phyloP scores from a whole-genome alignment of 1,140 invertebrate species.

The Zaprionus africanus region DNA sequence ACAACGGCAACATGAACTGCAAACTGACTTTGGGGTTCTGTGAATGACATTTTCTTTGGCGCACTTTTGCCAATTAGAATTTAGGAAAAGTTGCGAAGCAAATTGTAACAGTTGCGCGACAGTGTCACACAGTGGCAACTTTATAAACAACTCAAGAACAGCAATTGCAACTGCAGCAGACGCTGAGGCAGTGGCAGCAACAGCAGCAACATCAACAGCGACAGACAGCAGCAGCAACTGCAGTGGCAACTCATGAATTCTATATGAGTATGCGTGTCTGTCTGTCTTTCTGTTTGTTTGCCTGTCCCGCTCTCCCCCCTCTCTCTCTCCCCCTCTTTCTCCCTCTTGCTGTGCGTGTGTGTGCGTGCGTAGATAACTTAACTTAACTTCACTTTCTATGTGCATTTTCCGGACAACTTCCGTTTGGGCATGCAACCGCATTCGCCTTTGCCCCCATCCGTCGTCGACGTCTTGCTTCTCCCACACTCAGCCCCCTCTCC shows the following conservation, averaged over 20 bases:
- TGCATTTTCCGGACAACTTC: conserved; percentile 55
- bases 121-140: conserved; percentile 49
- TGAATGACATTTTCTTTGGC: conserved; percentile 46
- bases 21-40: conserved; percentile 34
- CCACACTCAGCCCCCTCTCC: neutral
- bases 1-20: conserved; percentile 11
- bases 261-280: conserved; percentile 15
- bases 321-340: neutral
- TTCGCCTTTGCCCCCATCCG: conserved; percentile 39
- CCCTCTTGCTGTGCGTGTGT: neutral
- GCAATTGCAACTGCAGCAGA: neutral
- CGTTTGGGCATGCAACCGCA: conserved; percentile 50
- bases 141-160: conserved; percentile 44
- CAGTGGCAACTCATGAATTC: conserved; percentile 23
- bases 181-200: neutral
- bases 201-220: neutral
- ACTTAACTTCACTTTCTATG: conserved; percentile 54
- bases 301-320: too few species aligned
- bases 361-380: conserved; percentile 49
- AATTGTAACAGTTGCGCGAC: conserved; percentile 53
- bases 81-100: conserved; percentile 48
- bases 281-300: conserved; percentile 3
- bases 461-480: neutral
- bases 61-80: conserved; percentile 57
- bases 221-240: conserved; percentile 5